phyloP scores from a whole-genome alignment of 2,113 vertebrate genomes.

The Charadrius vociferus region DNA sequence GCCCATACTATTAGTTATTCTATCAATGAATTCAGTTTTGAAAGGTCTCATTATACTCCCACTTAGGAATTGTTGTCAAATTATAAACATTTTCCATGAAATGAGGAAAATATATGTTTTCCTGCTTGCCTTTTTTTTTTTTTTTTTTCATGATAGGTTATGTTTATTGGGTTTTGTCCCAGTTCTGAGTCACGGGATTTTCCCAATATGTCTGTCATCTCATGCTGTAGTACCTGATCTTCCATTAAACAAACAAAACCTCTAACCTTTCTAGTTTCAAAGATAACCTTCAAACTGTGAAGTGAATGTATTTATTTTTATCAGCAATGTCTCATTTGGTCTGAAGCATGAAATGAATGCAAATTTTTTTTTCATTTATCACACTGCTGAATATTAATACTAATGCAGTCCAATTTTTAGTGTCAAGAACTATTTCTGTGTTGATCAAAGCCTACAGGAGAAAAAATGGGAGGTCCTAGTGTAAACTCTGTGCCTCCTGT shows the following conservation, averaged over 20 bases:
- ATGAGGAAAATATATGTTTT: not conserved
- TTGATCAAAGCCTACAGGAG: not conserved
- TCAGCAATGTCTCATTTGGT: constrained; percentile 16
- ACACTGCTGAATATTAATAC: constrained; percentile 28
- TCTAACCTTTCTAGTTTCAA: constrained; percentile 31
- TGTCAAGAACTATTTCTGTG: not conserved
- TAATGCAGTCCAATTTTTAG: not conserved
- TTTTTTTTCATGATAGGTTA: not conserved
- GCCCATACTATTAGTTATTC: not conserved
- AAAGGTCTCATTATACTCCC: not conserved
- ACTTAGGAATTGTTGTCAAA: not conserved
- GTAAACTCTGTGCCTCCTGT: not conserved
- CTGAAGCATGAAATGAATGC: constrained; percentile 4
- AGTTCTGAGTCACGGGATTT: not conserved
- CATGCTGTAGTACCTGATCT: not conserved
- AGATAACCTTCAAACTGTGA: constrained; percentile 43
- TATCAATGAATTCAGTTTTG: not conserved
- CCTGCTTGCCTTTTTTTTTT: not conserved
- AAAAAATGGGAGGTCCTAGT: not conserved
- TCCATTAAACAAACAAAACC: constrained; percentile 5
- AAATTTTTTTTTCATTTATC: constrained; percentile 22
- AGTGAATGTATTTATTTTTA: constrained; percentile 12
- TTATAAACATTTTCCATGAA: not conserved
- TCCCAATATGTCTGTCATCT: not conserved
- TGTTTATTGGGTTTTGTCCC: not conserved